Conservation (phyloP, 2,888 invertebrate species). For the Unio delphinus region DNA sequence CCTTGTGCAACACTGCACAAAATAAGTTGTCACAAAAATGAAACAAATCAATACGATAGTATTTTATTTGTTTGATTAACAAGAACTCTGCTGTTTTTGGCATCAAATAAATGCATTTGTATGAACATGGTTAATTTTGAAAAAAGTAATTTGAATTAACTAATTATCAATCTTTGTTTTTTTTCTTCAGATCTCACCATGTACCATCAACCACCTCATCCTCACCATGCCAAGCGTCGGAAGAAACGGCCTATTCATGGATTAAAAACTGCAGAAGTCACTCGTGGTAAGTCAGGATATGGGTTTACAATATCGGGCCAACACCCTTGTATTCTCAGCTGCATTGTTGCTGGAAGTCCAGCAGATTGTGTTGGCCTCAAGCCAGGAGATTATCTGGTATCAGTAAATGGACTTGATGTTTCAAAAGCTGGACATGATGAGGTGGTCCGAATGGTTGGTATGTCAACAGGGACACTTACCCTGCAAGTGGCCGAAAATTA, state of each 20-base stretch:
- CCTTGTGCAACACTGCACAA: no score
- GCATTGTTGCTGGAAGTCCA: constrained; percentile 90
- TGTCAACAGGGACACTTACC: constrained; percentile 79
- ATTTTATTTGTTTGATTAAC: no score
- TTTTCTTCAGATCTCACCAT: constrained; percentile 37
- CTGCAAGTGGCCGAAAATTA: constrained; percentile 75
- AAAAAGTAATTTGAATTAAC: background rate
- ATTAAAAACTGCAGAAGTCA: constrained; percentile 87
- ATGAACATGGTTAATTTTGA: background rate
- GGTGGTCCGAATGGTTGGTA: constrained; percentile 91
- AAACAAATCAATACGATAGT: no score
- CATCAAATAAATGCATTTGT: no score
- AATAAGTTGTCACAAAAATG: no score
- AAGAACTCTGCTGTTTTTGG: no score
- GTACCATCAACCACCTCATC: constrained; percentile 32
- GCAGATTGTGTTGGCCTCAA: constrained; percentile 91
- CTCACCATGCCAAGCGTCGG: constrained; percentile 74
- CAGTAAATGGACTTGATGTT: constrained; percentile 90
- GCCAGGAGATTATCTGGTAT: constrained; percentile 92
- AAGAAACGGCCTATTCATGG: constrained; percentile 83
- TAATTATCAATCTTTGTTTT: background rate
- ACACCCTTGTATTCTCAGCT: constrained; percentile 94
- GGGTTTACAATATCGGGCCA: constrained; percentile 99
- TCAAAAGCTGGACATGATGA: constrained; percentile 94
- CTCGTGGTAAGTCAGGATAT: constrained; percentile 89